phyloP scores from a whole-genome alignment of 2,113 vertebrate genomes.

The Semicossyphus pulcher region DNA sequence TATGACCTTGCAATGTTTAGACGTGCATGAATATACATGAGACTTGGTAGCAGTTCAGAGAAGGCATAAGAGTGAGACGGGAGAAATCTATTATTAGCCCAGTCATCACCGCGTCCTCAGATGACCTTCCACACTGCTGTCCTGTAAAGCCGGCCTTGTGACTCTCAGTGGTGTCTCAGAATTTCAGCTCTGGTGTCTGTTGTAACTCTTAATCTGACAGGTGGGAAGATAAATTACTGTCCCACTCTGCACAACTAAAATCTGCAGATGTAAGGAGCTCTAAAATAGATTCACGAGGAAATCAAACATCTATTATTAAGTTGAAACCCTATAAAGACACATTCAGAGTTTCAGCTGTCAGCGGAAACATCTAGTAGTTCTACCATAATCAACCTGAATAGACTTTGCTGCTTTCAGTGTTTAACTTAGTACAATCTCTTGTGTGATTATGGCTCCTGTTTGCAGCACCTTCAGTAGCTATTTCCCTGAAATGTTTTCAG shows the following conservation, averaged over 20 bases:
- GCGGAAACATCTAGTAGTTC: no score
- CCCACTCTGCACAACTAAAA: slow-evolving; percentile 2
- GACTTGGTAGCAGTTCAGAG: slow-evolving; percentile 37
- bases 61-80: slow-evolving; percentile 35
- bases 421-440: not conserved
- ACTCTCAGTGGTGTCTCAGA: slow-evolving; percentile 28
- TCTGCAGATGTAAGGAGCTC: not conserved
- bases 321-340: not conserved
- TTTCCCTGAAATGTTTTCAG: slow-evolving; percentile 29
- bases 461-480: not conserved
- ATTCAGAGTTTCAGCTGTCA: not conserved
- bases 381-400: no score
- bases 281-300: no score
- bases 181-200: slow-evolving; percentile 44
- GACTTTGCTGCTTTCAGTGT: not conserved
- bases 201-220: slow-evolving; percentile 46
- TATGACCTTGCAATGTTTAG: slow-evolving; percentile 39
- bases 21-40: slow-evolving; percentile 33
- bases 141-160: slow-evolving; percentile 38
- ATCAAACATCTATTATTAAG: not conserved
- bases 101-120: slow-evolving; percentile 41
- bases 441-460: not conserved
- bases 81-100: slow-evolving; percentile 60
- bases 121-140: slow-evolving; percentile 45
- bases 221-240: slow-evolving; percentile 28